These are phyloP conservation scores for Lates calcarifer DNA, from an alignment of 2,113 vertebrate species.

Conservation along the genomic window DNA sequence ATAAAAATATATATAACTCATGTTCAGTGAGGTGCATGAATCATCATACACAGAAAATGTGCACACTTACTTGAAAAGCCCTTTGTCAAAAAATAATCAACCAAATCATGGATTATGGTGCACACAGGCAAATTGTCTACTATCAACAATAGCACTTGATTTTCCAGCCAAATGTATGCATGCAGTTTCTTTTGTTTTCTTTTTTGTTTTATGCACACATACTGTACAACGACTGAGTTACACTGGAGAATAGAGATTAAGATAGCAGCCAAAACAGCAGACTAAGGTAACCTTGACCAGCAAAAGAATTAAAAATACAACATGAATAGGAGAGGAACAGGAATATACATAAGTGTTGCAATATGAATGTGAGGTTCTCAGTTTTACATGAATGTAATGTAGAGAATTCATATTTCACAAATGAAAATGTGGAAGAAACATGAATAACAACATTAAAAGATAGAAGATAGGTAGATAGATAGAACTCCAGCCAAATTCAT, in stretches of 20 bases:
- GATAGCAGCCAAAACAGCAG: constrained; percentile 16
- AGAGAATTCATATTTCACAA: neutral
- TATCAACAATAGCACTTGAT: neutral
- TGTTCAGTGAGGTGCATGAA: too few species aligned
- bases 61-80: neutral
- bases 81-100: neutral
- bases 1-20: too few species aligned
- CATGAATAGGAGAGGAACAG: neutral
- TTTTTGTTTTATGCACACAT: neutral
- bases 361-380: neutral
- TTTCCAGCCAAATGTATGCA: constrained; percentile 7
- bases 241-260: constrained; percentile 7
- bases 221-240: neutral
- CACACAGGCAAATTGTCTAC: neutral
- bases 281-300: constrained; percentile 21
- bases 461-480: neutral
- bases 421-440: neutral
- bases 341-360: constrained; percentile 1
- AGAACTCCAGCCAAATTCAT: too few species aligned
- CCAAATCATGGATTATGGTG: neutral
- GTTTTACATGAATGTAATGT: neutral
- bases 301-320: neutral
- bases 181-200: neutral
- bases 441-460: neutral
- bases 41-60: neutral